Conservation (phyloP, 2,113 vertebrate genomes). For the Rhegmatorhina hoffmannsi region DNA sequence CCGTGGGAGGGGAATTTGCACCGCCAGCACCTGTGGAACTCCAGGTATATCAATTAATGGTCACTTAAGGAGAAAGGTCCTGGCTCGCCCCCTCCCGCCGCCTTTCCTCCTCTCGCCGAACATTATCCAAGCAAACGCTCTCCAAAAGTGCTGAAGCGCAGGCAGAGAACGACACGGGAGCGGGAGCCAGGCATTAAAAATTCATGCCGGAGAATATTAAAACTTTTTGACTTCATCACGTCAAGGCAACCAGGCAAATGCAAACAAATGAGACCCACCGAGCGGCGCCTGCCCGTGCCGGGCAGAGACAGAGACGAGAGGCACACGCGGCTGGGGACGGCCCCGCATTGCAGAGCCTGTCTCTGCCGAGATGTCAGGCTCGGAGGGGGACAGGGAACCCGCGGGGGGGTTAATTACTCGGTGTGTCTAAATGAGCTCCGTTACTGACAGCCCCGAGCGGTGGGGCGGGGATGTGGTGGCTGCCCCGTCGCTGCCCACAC, state of each 20-base stretch:
- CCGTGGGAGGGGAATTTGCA: conserved; percentile 4
- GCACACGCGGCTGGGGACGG: background rate
- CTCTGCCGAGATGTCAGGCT: conserved; percentile 14
- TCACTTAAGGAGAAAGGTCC: conserved; percentile 47
- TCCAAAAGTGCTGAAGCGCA: conserved; percentile 67
- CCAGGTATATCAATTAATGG: conserved; percentile 52
- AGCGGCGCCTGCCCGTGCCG: conserved; percentile 31
- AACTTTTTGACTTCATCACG: conserved; percentile 64
- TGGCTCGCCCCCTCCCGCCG: background rate
- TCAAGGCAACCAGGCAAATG: conserved; percentile 66
- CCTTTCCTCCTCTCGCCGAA: conserved; percentile 12
- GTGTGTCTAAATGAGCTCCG: conserved; percentile 3
- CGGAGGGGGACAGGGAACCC: background rate
- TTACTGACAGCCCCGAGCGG: background rate
- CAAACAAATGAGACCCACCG: conserved; percentile 60
- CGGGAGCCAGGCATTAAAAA: conserved; percentile 73
- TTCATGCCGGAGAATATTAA: conserved; percentile 71
- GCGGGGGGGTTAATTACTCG: background rate
- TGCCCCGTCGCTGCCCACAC: background rate
- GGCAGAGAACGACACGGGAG: conserved; percentile 68
- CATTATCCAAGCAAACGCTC: conserved; percentile 63
- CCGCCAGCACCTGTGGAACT: conserved; percentile 13
- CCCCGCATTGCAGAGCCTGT: conserved; percentile 36
- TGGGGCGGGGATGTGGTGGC: background rate
- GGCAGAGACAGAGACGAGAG: conserved; percentile 13